Percentiles rank a stretch among this genome's conserved stretches.
Conservation (phyloP, 2,888 invertebrate genomes). For the Lymantria dispar region DNA sequence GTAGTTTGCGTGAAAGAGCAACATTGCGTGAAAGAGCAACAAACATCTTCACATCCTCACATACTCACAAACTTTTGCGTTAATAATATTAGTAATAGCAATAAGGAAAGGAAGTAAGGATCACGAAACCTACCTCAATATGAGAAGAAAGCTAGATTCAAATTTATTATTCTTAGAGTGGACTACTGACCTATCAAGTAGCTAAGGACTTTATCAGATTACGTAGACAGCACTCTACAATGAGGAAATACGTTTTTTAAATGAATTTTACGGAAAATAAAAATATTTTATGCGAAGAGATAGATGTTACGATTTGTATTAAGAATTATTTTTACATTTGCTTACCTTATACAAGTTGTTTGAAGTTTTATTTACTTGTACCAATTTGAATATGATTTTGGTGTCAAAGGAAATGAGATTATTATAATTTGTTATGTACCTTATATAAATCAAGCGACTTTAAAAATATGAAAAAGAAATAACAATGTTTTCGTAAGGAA, state of each 20-base stretch:
- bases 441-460: background rate
- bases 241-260: conserved; percentile 44
- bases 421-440: background rate
- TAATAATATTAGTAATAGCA: no score
- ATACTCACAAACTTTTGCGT: no score
- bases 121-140: no score
- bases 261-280: conserved; percentile 35
- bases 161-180: background rate
- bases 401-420: background rate
- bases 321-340: conserved; percentile 8
- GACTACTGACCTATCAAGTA: conserved; percentile 3
- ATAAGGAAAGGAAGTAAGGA: no score
- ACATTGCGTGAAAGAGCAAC: no score
- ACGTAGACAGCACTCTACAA: conserved; percentile 31
- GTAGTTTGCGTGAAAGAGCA: no score
- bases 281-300: conserved; percentile 24
- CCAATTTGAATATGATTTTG: background rate
- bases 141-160: no score
- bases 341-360: background rate
- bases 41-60: no score
- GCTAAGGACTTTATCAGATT: conserved; percentile 37
- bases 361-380: background rate
- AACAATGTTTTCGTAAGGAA: background rate
- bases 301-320: conserved; percentile 17
- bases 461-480: background rate